Conservation (phyloP, 2,113 vertebrate species). For the Petroica traversi region DNA sequence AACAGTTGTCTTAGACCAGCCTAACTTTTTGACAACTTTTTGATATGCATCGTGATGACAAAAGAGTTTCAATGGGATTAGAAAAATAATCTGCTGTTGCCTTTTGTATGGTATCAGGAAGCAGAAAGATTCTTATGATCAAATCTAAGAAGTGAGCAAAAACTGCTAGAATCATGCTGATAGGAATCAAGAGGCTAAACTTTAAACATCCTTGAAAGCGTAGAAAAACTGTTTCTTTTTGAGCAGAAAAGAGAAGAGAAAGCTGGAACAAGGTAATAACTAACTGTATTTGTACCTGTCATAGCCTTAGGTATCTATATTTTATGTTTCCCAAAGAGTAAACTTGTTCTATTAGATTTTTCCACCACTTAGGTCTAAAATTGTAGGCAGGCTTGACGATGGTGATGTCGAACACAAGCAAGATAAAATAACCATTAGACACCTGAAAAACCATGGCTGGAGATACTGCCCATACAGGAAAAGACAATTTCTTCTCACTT, state of each 20-base stretch:
- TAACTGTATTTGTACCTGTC: not conserved
- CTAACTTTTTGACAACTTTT: not conserved
- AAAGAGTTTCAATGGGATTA: not conserved
- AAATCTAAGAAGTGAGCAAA: not conserved
- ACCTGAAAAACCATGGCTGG: not conserved
- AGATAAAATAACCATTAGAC: conserved; percentile 38
- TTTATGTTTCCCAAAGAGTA: not conserved
- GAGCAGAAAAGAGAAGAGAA: not conserved
- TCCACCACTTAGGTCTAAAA: conserved; percentile 18
- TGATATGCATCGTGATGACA: not conserved
- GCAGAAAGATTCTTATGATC: not conserved
- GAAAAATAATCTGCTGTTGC: not conserved
- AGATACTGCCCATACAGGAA: not conserved
- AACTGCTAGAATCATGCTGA: not conserved
- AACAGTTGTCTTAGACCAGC: not conserved
- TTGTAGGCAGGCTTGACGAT: not conserved
- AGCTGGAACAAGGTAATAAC: conserved; percentile 6
- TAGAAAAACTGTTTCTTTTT: not conserved
- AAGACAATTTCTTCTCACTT: conserved; percentile 58
- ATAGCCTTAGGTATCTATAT: conserved; percentile 31
- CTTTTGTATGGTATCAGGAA: not conserved
- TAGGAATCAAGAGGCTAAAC: not conserved
- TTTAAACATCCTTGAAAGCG: not conserved
- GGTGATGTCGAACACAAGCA: not conserved
- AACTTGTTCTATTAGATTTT: conserved; percentile 31